phyloP scores from a whole-genome alignment of 1,140 invertebrate species.

The Drosophila repletoides region DNA sequence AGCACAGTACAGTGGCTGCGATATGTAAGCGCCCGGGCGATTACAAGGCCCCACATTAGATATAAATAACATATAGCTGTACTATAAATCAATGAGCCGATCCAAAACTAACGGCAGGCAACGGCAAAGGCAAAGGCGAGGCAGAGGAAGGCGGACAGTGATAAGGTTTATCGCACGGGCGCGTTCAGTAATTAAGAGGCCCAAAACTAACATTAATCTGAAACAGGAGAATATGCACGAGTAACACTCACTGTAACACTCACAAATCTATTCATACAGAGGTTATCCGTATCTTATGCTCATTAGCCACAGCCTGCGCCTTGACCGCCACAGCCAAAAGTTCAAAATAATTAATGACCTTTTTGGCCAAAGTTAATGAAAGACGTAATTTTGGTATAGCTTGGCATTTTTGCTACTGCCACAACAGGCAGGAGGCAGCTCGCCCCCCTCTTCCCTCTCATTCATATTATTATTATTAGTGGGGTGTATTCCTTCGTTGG shows the following conservation, averaged over 20 bases:
- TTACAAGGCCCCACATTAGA: conserved; percentile 50
- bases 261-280: not conserved
- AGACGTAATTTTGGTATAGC: conserved; percentile 66
- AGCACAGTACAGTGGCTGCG: conserved; percentile 46
- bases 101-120: not conserved
- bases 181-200: conserved; percentile 72
- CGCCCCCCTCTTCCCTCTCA: not conserved
- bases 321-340: conserved; percentile 68
- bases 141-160: conserved; percentile 16
- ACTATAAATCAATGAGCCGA: conserved; percentile 67
- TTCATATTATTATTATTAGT: conserved; percentile 36
- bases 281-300: conserved; percentile 68
- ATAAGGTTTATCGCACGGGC: conserved; percentile 79
- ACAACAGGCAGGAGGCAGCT: conserved; percentile 4
- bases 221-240: conserved; percentile 39
- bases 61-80: conserved; percentile 76
- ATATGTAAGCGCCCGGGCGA: conserved; percentile 53
- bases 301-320: conserved; percentile 76
- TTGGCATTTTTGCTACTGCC: conserved; percentile 4
- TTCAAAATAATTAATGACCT: conserved; percentile 81
- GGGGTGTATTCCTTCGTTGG: conserved; percentile 9
- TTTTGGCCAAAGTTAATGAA: conserved; percentile 74
- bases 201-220: conserved; percentile 73
- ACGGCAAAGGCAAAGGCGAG: not conserved
- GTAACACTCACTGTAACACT: not conserved